Evolutionary conservation across 2,888 invertebrate genomes (phyloP).

Genomic region (Psylliodes chrysocephalus): DNA sequence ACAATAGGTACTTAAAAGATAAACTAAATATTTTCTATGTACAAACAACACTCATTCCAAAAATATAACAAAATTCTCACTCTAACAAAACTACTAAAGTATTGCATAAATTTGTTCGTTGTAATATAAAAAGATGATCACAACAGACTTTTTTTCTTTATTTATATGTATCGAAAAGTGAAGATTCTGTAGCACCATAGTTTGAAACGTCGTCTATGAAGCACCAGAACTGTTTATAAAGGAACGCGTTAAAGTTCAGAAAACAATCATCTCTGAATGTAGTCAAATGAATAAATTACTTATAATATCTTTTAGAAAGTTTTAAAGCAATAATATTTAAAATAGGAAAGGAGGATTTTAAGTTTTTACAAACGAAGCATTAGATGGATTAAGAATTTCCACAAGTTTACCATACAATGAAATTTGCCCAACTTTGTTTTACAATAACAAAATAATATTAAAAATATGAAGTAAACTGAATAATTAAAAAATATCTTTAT

Average conservation of each 20-base stretch:
- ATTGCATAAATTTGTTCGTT: constrained; percentile 58
- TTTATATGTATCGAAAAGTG: constrained; percentile 27
- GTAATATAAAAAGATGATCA: constrained; percentile 51
- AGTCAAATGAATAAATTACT: neutral
- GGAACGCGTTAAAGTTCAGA: constrained; percentile 62
- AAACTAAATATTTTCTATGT: constrained; percentile 54
- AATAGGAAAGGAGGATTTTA: too few relatives aligned
- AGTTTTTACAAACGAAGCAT: too few relatives aligned
- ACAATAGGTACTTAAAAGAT: constrained; percentile 56
- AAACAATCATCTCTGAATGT: neutral
- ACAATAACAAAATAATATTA: too few relatives aligned
- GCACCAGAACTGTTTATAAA: constrained; percentile 58
- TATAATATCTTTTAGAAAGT: too few relatives aligned
- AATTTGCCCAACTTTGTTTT: too few relatives aligned
- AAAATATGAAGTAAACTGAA: too few relatives aligned
- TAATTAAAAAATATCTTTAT: too few relatives aligned
- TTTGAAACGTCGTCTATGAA: constrained; percentile 58
- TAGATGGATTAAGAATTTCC: too few relatives aligned
- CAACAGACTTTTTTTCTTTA: constrained; percentile 52
- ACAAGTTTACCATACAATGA: too few relatives aligned
- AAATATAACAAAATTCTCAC: constrained; percentile 51
- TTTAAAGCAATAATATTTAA: too few relatives aligned
- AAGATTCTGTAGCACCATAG: constrained; percentile 63
- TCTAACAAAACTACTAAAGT: constrained; percentile 51
- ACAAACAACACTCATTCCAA: constrained; percentile 53